Conservation (phyloP, 2,888 invertebrate genomes). For the Nomada flava region DNA sequence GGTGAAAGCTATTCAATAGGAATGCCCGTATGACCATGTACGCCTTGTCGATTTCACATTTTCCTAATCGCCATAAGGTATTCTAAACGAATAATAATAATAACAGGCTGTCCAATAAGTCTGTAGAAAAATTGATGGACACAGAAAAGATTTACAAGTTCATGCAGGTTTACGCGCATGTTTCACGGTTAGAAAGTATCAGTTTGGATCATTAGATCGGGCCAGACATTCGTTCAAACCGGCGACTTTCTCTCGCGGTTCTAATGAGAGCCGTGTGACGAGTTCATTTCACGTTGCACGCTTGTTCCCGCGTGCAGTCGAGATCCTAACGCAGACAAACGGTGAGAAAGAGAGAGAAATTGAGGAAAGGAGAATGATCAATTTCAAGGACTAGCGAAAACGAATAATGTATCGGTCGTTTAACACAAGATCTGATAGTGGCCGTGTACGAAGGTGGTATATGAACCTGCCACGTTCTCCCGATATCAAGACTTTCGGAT, state of each 20-base stretch:
- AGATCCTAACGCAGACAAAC: slow-evolving; percentile 5
- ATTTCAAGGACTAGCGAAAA: slow-evolving; percentile 55
- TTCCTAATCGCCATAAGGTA: slow-evolving; percentile 19
- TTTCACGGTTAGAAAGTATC: slow-evolving; percentile 52
- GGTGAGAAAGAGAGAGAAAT: slow-evolving; percentile 36
- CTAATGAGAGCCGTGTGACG: slow-evolving; percentile 59
- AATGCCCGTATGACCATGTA: neutral
- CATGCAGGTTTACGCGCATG: slow-evolving; percentile 6
- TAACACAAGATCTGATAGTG: slow-evolving; percentile 63
- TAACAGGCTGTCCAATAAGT: slow-evolving; percentile 1
- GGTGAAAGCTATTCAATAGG: slow-evolving; percentile 18
- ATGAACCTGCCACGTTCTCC: slow-evolving; percentile 64
- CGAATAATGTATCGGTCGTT: slow-evolving; percentile 59
- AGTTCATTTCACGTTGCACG: slow-evolving; percentile 49
- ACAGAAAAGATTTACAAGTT: slow-evolving; percentile 8
- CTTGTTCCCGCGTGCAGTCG: slow-evolving; percentile 20
- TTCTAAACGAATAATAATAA: slow-evolving; percentile 5
- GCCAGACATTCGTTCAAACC: slow-evolving; percentile 28
- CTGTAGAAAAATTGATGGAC: slow-evolving; percentile 4
- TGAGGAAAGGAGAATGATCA: slow-evolving; percentile 55
- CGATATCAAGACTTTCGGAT: slow-evolving; percentile 53
- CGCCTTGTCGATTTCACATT: slow-evolving; percentile 12
- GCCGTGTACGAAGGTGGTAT: slow-evolving; percentile 60
- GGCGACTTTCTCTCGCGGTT: slow-evolving; percentile 54
- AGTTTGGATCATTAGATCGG: slow-evolving; percentile 30